Evolutionary conservation across 2,797 vertebrate species (phyloP).

Genomic region (Triplophysa yarkandensis): DNA sequence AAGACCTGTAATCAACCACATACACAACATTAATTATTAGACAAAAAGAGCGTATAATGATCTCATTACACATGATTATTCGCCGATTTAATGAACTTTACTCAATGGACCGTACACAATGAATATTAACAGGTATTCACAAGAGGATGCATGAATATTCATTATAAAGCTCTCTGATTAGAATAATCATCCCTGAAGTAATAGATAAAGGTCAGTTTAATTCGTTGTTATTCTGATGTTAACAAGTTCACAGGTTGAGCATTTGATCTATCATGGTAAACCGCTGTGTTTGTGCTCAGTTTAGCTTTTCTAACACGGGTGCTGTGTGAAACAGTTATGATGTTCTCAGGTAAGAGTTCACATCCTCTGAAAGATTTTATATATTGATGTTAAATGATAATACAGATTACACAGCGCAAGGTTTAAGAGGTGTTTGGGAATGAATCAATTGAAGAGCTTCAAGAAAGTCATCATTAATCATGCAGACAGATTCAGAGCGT

Average conservation of each 20-base stretch:
- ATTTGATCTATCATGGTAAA: background rate
- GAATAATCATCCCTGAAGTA: background rate
- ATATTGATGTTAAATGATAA: background rate
- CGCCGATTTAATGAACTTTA: background rate
- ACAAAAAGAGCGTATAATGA: background rate
- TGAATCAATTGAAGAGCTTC: slow-evolving; percentile 46
- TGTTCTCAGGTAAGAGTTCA: background rate
- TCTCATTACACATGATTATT: slow-evolving; percentile 9
- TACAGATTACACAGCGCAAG: slow-evolving; percentile 18
- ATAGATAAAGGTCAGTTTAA: background rate
- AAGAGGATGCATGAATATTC: slow-evolving; percentile 20
- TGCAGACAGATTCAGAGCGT: background rate
- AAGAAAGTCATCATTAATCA: slow-evolving; percentile 42
- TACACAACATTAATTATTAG: background rate
- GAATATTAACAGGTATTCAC: slow-evolving; percentile 31
- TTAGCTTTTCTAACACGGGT: background rate
- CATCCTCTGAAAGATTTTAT: background rate
- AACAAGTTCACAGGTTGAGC: too few species aligned
- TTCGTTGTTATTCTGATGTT: background rate
- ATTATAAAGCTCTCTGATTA: slow-evolving; percentile 19
- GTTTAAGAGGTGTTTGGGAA: slow-evolving; percentile 19
- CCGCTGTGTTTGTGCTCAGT: background rate
- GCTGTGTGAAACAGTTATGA: background rate
- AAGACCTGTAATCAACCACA: slow-evolving; percentile 76
- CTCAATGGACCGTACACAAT: slow-evolving; percentile 18